Conservation (phyloP, 2,888 invertebrate species). For the Hypselothyrea guttata region DNA sequence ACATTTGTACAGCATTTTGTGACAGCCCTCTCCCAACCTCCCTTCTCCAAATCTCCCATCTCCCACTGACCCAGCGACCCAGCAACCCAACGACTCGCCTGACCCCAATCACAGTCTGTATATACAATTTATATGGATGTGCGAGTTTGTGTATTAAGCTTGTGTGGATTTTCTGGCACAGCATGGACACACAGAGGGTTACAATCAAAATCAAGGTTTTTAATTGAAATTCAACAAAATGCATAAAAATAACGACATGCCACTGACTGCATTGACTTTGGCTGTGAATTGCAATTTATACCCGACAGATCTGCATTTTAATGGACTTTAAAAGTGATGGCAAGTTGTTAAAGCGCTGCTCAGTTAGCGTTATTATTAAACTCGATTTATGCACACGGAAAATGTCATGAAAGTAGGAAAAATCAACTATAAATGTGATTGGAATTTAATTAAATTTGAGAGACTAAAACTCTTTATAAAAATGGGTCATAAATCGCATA, state of each 20-base stretch:
- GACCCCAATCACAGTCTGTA: slow-evolving; percentile 50
- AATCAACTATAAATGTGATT: no score
- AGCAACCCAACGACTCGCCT: slow-evolving; percentile 15
- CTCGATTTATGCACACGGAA: not conserved
- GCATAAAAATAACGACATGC: slow-evolving; percentile 33
- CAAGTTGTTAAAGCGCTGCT: no score
- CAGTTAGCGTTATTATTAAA: no score
- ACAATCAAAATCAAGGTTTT: slow-evolving; percentile 75
- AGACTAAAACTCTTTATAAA: no score
- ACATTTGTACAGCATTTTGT: slow-evolving; percentile 59
- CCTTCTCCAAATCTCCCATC: no score
- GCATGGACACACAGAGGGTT: slow-evolving; percentile 53
- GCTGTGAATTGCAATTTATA: slow-evolving; percentile 11
- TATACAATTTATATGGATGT: slow-evolving; percentile 6
- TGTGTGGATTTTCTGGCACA: slow-evolving; percentile 32
- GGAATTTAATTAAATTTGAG: no score
- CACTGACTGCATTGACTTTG: slow-evolving; percentile 22
- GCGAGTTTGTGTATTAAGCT: slow-evolving; percentile 2
- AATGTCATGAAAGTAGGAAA: not conserved
- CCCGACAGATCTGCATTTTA: not conserved
- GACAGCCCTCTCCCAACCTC: no score
- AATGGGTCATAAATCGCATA: no score
- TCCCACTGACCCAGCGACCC: slow-evolving; percentile 1
- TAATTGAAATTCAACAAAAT: slow-evolving; percentile 75
- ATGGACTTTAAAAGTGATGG: not conserved